Conservation (phyloP, 2,797 vertebrate genomes). For the Phrynocephalus vlangalii region DNA sequence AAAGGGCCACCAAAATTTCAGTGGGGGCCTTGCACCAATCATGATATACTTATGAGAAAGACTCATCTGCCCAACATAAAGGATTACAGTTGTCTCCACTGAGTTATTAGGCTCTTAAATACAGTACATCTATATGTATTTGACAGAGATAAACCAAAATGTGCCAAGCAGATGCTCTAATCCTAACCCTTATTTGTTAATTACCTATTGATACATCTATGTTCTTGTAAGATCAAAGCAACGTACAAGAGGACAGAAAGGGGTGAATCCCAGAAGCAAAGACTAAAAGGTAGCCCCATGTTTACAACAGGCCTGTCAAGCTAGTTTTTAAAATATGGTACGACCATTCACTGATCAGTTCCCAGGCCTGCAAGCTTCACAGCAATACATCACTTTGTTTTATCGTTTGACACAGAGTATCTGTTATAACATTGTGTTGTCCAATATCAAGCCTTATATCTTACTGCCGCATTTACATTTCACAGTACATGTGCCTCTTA, state of each 20-base stretch:
- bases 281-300: no score
- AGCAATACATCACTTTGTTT: slow-evolving; percentile 64
- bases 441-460: slow-evolving; percentile 66
- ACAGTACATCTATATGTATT: not conserved
- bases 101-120: not conserved
- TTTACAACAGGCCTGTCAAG: slow-evolving; percentile 28
- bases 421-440: slow-evolving; percentile 61
- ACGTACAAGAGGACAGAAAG: not conserved
- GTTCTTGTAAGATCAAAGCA: no score
- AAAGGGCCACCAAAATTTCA: no score
- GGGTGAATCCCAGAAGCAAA: not conserved
- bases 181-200: not conserved
- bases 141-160: not conserved
- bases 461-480: slow-evolving; percentile 66
- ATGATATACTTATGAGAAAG: no score
- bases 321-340: slow-evolving; percentile 52
- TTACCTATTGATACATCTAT: no score
- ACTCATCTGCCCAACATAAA: not conserved
- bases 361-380: slow-evolving; percentile 59
- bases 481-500: slow-evolving; percentile 60
- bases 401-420: slow-evolving; percentile 66
- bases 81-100: not conserved
- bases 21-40: no score
- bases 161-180: not conserved
- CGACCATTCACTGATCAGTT: slow-evolving; percentile 53